Evolutionary conservation across 2,888 invertebrate species (phyloP), one percentile per base, ranked within the genome.

Genomic region (Falcaria lacertinaria): DNA sequence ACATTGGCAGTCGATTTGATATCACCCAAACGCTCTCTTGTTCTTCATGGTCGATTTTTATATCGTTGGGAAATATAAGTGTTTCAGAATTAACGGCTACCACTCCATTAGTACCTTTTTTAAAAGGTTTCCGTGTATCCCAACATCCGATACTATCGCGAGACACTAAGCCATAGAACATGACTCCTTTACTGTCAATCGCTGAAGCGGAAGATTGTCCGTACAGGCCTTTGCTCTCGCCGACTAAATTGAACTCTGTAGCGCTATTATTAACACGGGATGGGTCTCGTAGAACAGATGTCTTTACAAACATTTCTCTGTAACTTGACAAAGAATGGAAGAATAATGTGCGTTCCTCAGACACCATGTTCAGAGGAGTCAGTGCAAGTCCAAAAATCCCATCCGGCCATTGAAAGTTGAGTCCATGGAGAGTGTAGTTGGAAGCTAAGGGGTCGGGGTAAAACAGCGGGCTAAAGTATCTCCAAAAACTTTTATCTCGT

Each of bases 301-400:
- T 92, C 22, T 91, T 90, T 0, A 95, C 94, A 45, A 91, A 92
- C 72, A 95, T 96, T 69, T 96, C 95, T 57, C 94, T 90, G 60
- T 92, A 94, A 69, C 95, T 95, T 0, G 96, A 94, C 93, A 96
- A 92, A 0, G 96, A 92, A 75, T 96, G 95, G 69, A 95, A 96
- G 66, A 92, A 96, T 16, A 96, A 69, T 2, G 92, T 85, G 39
- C 94, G 89, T 39, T 95, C 94, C 15, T 80, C 68, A 13, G 75
- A 69, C 34, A 79, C 28, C 11, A 28, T 62, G 41, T 83, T 65
- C 1, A 82, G 67, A 2, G 93, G 92, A n/a, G 93, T 91, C 35
- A 95, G 65, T 0, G 95, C 92, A 54, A 95, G 77, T 0, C 95
- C 95, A 63, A 96, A 95, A 15, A 96, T 90, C 0, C 96, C 96